Percentiles rank a stretch among this genome's conserved stretches.
Evolutionary conservation across 2,888 invertebrate species (phyloP).

Genomic region (Trachelus troglodyta): DNA sequence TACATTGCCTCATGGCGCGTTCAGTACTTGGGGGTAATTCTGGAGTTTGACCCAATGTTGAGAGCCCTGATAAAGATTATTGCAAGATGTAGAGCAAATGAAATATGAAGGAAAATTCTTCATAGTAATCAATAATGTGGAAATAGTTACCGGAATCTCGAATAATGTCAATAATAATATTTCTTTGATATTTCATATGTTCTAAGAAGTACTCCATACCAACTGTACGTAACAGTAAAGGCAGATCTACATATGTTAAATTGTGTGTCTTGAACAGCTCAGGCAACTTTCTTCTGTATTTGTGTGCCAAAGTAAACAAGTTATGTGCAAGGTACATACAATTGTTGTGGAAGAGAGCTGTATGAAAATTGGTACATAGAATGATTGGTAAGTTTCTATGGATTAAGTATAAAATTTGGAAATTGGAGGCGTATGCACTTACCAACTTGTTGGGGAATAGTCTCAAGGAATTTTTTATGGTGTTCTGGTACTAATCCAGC

Average conservation of each 20-base stretch:
- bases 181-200: conserved; percentile 81
- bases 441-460: conserved; percentile 90
- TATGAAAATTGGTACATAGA: conserved; percentile 41
- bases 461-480: conserved; percentile 83
- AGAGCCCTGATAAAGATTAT: conserved; percentile 64
- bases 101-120: conserved; percentile 5
- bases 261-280: conserved; percentile 69
- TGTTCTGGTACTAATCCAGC: conserved; percentile 81
- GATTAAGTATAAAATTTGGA: background rate
- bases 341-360: conserved; percentile 90
- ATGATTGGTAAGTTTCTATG: background rate
- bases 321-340: conserved; percentile 88
- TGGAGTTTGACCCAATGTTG: conserved; percentile 67
- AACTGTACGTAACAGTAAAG: conserved; percentile 74
- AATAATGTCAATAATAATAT: conserved; percentile 81
- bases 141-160: conserved; percentile 75
- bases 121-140: background rate
- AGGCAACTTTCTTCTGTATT: conserved; percentile 75
- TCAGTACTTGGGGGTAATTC: conserved; percentile 74
- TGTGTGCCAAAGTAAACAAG: conserved; percentile 74
- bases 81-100: conserved; percentile 44
- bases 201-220: conserved; percentile 78
- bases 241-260: conserved; percentile 76
- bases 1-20: conserved; percentile 83
- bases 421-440: conserved; percentile 43